phyloP scores from a whole-genome alignment of 2,797 vertebrate species.

The Mastacembelus armatus region DNA sequence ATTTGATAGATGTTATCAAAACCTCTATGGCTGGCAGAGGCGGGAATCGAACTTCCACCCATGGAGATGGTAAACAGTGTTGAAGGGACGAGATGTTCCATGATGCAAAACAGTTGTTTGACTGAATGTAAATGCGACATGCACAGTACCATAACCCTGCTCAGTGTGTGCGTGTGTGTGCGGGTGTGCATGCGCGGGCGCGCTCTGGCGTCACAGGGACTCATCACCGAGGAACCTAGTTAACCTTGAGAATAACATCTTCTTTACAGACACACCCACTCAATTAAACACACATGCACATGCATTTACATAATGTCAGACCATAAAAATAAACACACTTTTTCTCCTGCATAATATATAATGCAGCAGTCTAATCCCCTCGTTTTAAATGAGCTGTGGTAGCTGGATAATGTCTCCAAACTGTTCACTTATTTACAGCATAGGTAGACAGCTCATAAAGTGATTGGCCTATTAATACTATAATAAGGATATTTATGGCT shows the following conservation, averaged over 20 bases:
- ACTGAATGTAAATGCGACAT: slow-evolving; percentile 6
- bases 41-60: neutral
- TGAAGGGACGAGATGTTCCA: neutral
- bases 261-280: slow-evolving; percentile 11
- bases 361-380: too few species aligned
- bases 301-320: slow-evolving; percentile 7
- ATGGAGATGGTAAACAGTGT: neutral
- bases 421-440: slow-evolving; percentile 7
- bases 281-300: neutral
- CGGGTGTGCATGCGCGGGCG: too few species aligned
- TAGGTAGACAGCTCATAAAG: slow-evolving; percentile 4
- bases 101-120: neutral
- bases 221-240: slow-evolving; percentile 46
- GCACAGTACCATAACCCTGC: too few species aligned
- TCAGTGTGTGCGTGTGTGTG: neutral
- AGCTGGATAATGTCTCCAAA: slow-evolving; percentile 10
- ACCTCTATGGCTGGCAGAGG: neutral
- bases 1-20: neutral
- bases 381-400: neutral
- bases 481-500: too few species aligned
- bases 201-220: slow-evolving; percentile 50
- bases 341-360: too few species aligned
- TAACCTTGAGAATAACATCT: slow-evolving; percentile 75
- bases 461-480: slow-evolving; percentile 1
- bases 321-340: neutral